Percentiles rank a stretch among this genome's conserved stretches.
These are phyloP conservation scores for Trinorchestia longiramus DNA, from an alignment of 1,140 invertebrate genomes.

Conservation along the genomic window DNA sequence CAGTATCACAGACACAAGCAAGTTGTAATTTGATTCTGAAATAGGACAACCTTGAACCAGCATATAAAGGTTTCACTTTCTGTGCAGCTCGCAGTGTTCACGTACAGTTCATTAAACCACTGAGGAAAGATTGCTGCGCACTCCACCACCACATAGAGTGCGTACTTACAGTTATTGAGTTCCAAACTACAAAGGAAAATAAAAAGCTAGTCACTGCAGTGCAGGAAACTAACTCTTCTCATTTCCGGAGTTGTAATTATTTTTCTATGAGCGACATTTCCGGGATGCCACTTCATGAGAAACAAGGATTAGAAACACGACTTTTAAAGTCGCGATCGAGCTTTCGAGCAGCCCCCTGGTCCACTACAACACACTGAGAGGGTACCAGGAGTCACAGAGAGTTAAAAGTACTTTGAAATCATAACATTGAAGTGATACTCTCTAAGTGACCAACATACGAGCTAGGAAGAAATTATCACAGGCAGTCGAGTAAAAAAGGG, in stretches of 20 bases:
- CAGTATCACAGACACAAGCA: not conserved
- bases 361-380: not conserved
- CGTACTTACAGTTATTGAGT: not conserved
- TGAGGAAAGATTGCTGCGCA: not conserved
- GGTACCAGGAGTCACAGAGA: not conserved
- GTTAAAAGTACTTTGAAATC: not conserved
- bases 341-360: not conserved
- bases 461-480: too few relatives aligned
- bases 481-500: too few relatives aligned
- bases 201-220: not conserved
- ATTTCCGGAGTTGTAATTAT: conserved; percentile 52
- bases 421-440: not conserved
- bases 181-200: not conserved
- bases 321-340: not conserved
- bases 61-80: not conserved
- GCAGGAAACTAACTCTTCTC: conserved; percentile 8
- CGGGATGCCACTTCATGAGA: not conserved
- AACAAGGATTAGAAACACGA: not conserved
- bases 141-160: not conserved
- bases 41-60: not conserved
- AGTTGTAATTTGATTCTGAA: not conserved
- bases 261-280: not conserved
- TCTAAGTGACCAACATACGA: not conserved
- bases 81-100: not conserved
- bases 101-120: not conserved